Evolutionary conservation across 1,140 invertebrate genomes (phyloP), one percentile per base, ranked within the genome.

Genomic region (Drosophila sp.): DNA sequence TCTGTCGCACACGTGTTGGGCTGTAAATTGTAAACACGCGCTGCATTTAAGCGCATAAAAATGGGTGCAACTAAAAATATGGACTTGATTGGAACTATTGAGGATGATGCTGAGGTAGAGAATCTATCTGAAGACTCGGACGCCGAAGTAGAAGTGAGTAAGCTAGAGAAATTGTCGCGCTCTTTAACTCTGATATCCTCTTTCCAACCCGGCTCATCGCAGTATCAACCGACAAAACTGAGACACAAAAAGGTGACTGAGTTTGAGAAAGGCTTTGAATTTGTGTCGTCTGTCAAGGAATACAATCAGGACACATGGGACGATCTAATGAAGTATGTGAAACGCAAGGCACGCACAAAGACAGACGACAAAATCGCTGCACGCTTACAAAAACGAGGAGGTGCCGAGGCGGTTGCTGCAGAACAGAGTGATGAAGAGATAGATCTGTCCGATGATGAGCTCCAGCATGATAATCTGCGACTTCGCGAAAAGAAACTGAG

Each of bases 291-390:
- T 9, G 93, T 94, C 0, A 93, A 94, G 41, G 96, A 97, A 76
- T 97, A 97, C 84, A 97, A 96, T 90, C 87, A 95, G 91, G 96
- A 97, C 89, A 94, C 95, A n/a, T 97, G 96, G 97, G 95, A 97
- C 92, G 96, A 97, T 93, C 90, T 97, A 25, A 94, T 94, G 75
- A 97, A 97, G 89, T 97, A 97, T 92, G 94, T 97, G 0, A 96
- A 96, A 87, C 92, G 95, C 43, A 97, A 97, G 93, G 94, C 94
- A 0, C 96, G 95, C 78, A 94, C 94, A 14, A 96, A 96, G 89
- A 93, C 96, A 4, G 97, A 98, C 92, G 97, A 98, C 58, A 98
- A 97, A 93, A 98, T 92, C 41, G 90, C 90, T 0, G 87, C 56
- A 1, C 79, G 84, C 0, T 50, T 92, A 9, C 78, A 92, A 38